Evolutionary conservation across 2,888 invertebrate species (phyloP).

Genomic region (Bursaphelenchus okinawaensis): DNA sequence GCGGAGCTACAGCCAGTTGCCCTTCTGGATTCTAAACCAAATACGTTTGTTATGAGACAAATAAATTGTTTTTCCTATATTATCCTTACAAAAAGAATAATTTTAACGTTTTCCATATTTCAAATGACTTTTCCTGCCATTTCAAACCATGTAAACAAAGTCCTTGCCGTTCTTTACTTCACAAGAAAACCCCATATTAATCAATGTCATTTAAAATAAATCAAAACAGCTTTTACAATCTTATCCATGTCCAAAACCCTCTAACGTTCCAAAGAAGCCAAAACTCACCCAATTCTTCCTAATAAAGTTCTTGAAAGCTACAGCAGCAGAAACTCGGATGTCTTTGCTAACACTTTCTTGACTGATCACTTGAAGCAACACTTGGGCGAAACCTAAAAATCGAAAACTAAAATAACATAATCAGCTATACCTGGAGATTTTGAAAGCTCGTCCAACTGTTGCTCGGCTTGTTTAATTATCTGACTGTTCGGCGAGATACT

Average conservation of each 20-base stretch:
- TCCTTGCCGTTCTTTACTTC: too few relatives aligned
- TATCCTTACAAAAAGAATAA: too few relatives aligned
- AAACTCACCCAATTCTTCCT: constrained; percentile 78
- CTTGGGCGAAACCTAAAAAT: constrained; percentile 8
- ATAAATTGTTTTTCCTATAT: too few relatives aligned
- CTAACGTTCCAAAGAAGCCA: too few relatives aligned
- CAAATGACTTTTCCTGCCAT: too few relatives aligned
- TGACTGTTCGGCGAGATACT: neutral
- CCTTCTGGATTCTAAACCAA: constrained; percentile 22
- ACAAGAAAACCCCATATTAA: too few relatives aligned
- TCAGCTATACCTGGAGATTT: neutral
- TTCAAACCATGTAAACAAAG: too few relatives aligned
- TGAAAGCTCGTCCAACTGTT: neutral
- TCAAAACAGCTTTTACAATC: neutral
- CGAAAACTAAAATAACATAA: neutral
- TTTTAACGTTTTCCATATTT: too few relatives aligned
- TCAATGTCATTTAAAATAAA: too few relatives aligned
- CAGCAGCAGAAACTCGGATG: constrained; percentile 81
- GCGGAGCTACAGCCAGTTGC: constrained; percentile 15
- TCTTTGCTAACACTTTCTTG: constrained; percentile 74
- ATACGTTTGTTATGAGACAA: too few relatives aligned
- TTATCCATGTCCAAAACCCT: neutral
- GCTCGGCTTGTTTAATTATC: neutral
- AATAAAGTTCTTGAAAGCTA: constrained; percentile 92
- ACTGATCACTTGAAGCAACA: neutral